These are phyloP conservation scores for Ptychoptera contaminata DNA, from an alignment of 2,888 invertebrate species.

Conservation along the genomic window DNA sequence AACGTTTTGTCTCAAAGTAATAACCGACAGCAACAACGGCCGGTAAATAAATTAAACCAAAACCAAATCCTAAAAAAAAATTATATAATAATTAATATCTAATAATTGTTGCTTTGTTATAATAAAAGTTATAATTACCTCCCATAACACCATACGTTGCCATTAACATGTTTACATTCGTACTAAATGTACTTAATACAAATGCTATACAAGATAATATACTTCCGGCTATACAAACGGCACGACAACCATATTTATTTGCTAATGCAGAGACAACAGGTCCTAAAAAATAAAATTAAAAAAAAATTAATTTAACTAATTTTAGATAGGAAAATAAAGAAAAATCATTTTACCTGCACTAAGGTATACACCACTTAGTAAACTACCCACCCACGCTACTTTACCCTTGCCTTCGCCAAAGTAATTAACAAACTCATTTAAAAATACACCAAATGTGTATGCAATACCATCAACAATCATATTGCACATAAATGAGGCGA, in stretches of 20 bases:
- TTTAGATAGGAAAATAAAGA: too few species aligned
- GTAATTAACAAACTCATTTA: constrained; percentile 59
- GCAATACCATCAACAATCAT: constrained; percentile 96
- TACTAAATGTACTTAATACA: constrained; percentile 73
- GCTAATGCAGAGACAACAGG: constrained; percentile 90
- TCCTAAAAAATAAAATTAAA: constrained; percentile 38
- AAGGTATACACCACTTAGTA: constrained; percentile 89
- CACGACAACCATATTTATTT: constrained; percentile 89
- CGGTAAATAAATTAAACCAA: constrained; percentile 87
- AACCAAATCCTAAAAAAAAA: constrained; percentile 58
- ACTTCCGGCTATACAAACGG: constrained; percentile 85
- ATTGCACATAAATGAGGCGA: constrained; percentile 94
- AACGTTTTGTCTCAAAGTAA: constrained; percentile 91
- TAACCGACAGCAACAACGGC: constrained; percentile 95
- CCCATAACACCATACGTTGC: constrained; percentile 84
- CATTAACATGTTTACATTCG: constrained; percentile 78
- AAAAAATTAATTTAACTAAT: too few species aligned
- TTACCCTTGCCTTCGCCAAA: constrained; percentile 78
- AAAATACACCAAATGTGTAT: constrained; percentile 94
- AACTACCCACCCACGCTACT: constrained; percentile 86
- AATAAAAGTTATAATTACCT: constrained; percentile 39
- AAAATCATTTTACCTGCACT: constrained; percentile 54
- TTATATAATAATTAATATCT: not conserved
- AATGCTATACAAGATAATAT: constrained; percentile 73
- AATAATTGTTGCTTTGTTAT: too few species aligned